Conservation (phyloP, 1,140 invertebrate genomes). For the Dolichoris vasculosae region DNA sequence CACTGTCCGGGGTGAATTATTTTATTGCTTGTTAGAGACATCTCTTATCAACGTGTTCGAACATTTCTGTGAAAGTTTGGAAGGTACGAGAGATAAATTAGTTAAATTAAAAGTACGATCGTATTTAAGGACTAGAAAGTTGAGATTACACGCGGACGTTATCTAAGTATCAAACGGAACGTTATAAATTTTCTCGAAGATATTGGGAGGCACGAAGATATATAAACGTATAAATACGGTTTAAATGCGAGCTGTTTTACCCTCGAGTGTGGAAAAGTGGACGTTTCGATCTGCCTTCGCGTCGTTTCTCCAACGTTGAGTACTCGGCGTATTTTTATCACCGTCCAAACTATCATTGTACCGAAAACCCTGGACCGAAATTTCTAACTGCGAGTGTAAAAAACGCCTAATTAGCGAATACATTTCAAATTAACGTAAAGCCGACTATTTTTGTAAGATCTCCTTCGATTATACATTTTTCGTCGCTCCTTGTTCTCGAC, state of each 20-base stretch:
- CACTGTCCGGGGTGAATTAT: conserved; percentile 30
- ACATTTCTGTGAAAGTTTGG: conserved; percentile 14
- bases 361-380: no score
- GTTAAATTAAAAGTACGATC: conserved; percentile 22
- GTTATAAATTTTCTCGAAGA: neutral
- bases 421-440: neutral
- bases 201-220: neutral
- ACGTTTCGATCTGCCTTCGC: no score
- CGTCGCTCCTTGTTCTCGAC: neutral
- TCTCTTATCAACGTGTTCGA: conserved; percentile 12
- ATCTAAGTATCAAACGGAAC: neutral
- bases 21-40: conserved; percentile 27
- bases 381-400: neutral
- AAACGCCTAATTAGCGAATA: neutral
- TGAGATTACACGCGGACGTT: conserved; percentile 13
- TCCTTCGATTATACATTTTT: neutral
- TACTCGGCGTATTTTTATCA: no score
- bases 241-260: neutral
- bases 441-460: no score
- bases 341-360: no score
- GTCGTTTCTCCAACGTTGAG: no score
- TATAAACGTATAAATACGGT: neutral
- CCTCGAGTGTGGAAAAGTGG: no score
- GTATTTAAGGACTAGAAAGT: conserved; percentile 16
- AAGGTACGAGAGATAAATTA: conserved; percentile 2